These are phyloP conservation scores for Clivina fossor DNA, from an alignment of 2,888 invertebrate species.

Conservation along the genomic window DNA sequence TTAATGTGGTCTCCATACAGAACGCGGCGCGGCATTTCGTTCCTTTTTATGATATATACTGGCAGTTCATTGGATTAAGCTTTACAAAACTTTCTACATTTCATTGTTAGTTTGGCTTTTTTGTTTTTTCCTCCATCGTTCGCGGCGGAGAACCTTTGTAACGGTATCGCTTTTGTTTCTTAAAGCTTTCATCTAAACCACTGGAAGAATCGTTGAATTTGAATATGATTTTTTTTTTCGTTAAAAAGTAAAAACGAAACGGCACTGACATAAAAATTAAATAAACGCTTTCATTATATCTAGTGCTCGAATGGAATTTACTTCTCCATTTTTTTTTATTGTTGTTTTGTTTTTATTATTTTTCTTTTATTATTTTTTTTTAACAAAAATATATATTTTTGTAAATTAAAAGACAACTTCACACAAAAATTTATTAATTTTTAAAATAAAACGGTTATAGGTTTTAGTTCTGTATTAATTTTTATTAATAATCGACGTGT, in stretches of 20 bases:
- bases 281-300: constrained; percentile 15
- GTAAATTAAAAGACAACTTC: too few species aligned
- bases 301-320: constrained; percentile 3
- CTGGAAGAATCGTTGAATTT: constrained; percentile 13
- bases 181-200: constrained; percentile 17
- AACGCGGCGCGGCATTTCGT: constrained; percentile 20
- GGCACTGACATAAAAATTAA: constrained; percentile 16
- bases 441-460: too few species aligned
- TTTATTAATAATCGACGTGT: too few species aligned
- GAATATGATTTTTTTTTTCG: constrained; percentile 21
- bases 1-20: constrained; percentile 32
- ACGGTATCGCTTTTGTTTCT: constrained; percentile 15
- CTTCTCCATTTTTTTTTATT: constrained; percentile 2
- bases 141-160: background rate
- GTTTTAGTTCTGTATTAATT: too few species aligned
- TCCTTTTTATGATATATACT: constrained; percentile 33
- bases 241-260: too few species aligned
- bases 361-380: too few species aligned
- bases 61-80: constrained; percentile 30
- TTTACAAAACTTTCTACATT: constrained; percentile 32
- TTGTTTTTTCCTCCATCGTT: constrained; percentile 13
- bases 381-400: too few species aligned
- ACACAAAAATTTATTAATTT: too few species aligned
- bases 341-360: too few species aligned
- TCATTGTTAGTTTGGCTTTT: constrained; percentile 27